Base-by-base conservation (phyloP, 2,797 vertebrate species). In the Gallirallus australis region DNA sequence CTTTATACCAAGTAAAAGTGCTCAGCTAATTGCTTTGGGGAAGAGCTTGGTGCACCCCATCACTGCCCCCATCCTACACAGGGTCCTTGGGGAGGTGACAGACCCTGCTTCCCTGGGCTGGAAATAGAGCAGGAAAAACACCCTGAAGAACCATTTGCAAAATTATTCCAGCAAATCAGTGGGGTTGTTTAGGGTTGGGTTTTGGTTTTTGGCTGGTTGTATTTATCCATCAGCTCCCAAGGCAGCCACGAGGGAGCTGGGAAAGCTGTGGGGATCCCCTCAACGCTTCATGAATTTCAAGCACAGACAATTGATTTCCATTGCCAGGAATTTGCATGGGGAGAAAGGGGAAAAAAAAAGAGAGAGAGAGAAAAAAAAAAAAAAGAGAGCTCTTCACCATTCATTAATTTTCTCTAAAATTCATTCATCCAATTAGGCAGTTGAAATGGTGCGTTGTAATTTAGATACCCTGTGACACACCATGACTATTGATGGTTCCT, bases 341-440 rank as follows among this genome's bases (percentile, higher is more conserved):
- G 59, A 40, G 23, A 3, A n/a, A 3, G 5, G 13, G 24, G 7
- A 7, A 19, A 27, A 9, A 9, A 17, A 42, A 30, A 63, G 12
- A 30, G 6, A 16, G 15, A 30, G 28, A 30, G 6, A 15, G 21
- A 14, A 20, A 42, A 40, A 56, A 54, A 54, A 30, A 15, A 9
- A 63, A 83, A 88, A 70, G 59, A 1, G 24, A 66, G 52, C 86
- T 93, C 86, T 93, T 96, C 83, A 89, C 84, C 95, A 94, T 94
- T 96, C 96, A 96, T 97, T 96, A 95, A 86, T 95, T 95, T 80
- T 65, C 47, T 95, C 92, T 73, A 76, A 76, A 93, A 94, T 94
- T 96, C 96, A 93, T 93, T 95, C 94, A 96, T 90, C 83, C 92
- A 94, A 94, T 95, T 94, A 95, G 77, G 95, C 88, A 95, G 94